Evolutionary conservation across 2,113 vertebrate species (phyloP).

Genomic region (Megaceryle torquata): DNA sequence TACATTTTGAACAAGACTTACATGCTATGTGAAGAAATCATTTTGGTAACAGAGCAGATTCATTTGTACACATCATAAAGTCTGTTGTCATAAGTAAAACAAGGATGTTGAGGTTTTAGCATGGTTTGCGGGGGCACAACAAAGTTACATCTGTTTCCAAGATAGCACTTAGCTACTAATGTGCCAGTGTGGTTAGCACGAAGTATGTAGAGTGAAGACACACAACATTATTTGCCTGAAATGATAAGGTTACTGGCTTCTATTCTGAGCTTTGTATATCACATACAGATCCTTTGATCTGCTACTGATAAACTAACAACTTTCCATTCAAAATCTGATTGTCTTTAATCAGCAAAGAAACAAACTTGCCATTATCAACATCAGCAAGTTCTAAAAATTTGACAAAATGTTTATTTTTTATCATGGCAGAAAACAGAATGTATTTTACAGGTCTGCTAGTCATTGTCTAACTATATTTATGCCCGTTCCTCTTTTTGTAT

Average conservation of each 20-base stretch:
- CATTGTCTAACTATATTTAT: neutral
- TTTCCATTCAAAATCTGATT: slow-evolving; percentile 49
- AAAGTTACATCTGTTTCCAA: slow-evolving; percentile 70
- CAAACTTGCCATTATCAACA: neutral
- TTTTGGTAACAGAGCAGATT: neutral
- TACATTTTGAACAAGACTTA: neutral
- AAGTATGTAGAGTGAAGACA: slow-evolving; percentile 52
- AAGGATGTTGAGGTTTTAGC: slow-evolving; percentile 77
- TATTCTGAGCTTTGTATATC: slow-evolving; percentile 28
- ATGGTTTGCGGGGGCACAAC: slow-evolving; percentile 73
- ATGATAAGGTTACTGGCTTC: neutral
- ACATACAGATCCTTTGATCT: slow-evolving; percentile 55
- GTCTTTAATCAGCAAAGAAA: slow-evolving; percentile 37
- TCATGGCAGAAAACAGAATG: neutral
- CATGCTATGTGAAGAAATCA: neutral
- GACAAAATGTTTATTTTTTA: neutral
- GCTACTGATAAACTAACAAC: neutral
- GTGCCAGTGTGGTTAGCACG: slow-evolving; percentile 66
- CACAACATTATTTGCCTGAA: slow-evolving; percentile 41
- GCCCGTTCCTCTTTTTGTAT: neutral
- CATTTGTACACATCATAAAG: neutral
- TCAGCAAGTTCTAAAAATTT: neutral
- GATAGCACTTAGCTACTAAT: slow-evolving; percentile 13
- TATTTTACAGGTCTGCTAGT: neutral
- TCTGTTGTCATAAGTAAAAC: slow-evolving; percentile 34